Evolutionary conservation across 1,140 invertebrate species (phyloP), one percentile per base, ranked within the genome.

Genomic region (Zaprionus vittiger): DNA sequence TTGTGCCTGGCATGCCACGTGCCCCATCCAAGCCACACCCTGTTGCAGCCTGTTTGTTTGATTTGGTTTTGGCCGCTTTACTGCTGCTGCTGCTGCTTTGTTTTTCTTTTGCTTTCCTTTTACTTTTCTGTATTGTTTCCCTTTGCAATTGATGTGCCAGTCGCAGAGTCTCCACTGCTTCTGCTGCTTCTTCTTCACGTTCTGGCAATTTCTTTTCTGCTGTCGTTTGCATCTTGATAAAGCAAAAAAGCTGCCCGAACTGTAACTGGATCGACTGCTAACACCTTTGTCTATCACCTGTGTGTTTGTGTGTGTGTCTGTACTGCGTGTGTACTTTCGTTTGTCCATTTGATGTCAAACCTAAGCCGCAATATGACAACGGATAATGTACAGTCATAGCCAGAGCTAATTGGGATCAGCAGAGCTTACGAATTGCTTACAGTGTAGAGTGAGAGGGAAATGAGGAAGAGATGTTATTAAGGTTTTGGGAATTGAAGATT

Each of bases 21-120:
- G 15, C 52, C 37, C 11, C 47, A 22, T 11, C 63, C 67, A 38
- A 17, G n/a, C 41, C n/a, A 38, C 52, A 28, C 47, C 61, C 52
- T 49, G 66, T 56, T 56, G 66, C 75, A 69, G 41, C 5, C 17
- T 52, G 52, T 75, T 69, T 77, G 75, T 77, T 87, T 87, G 77
- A 78, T 78, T 86, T 65, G 56, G 7, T 70, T 63, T 70, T 41
- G 34, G 5, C n/a, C 56, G 68, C 49, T 73, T 31, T 31, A 31
- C 28, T 31, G 24, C 24, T 24, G 22, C 6, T 28, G 26, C 26
- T 62, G 68, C 49, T 73, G 28, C 28, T 63, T 62, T 65, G 22
- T 63, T 62, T 34, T 63, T 63, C 41, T 60, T 26, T 12, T 34
- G 17, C 49, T 70, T 60, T 44, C 65, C 38, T 56, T 56, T 73